These are phyloP conservation scores for Oncorhynchus tshawytscha DNA, from an alignment of 2,113 vertebrate genomes.

Conservation along the genomic window DNA sequence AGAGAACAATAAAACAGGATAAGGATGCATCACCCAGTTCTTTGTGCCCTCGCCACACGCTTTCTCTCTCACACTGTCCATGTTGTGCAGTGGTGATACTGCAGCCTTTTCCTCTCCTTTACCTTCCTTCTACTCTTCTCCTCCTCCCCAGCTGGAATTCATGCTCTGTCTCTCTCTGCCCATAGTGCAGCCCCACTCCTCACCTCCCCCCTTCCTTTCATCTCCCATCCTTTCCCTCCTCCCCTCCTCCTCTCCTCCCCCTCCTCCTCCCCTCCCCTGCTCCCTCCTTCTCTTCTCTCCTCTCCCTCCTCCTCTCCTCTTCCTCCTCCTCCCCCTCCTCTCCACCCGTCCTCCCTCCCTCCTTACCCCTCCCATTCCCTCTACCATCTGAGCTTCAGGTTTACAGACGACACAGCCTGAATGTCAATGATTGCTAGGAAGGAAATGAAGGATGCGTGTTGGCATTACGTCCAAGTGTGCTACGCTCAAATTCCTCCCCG, in stretches of 20 bases:
- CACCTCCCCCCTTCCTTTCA: not conserved
- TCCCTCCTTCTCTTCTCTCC: too few relatives aligned
- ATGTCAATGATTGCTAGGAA: constrained; percentile 8
- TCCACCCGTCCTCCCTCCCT: not conserved
- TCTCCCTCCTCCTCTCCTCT: too few relatives aligned
- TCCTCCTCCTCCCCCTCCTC: not conserved
- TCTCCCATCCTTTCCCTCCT: too few relatives aligned
- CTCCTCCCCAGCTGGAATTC: not conserved
- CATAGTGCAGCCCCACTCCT: not conserved
- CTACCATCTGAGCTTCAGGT: not conserved
- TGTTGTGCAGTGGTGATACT: not conserved
- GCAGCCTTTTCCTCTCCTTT: not conserved
- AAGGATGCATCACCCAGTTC: constrained; percentile 6
- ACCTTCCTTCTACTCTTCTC: not conserved
- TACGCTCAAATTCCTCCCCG: constrained; percentile 10
- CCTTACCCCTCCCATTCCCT: not conserved
- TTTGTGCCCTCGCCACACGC: not conserved
- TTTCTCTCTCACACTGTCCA: too few relatives aligned
- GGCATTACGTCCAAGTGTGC: constrained; percentile 39
- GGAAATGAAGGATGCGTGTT: not conserved
- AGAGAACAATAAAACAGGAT: not conserved
- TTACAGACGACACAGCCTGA: not conserved
- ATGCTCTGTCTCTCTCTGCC: not conserved
- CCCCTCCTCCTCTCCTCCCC: too few relatives aligned
- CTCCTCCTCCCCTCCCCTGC: too few relatives aligned